phyloP scores from a whole-genome alignment of 2,797 vertebrate species.

The Falco cherrug region DNA sequence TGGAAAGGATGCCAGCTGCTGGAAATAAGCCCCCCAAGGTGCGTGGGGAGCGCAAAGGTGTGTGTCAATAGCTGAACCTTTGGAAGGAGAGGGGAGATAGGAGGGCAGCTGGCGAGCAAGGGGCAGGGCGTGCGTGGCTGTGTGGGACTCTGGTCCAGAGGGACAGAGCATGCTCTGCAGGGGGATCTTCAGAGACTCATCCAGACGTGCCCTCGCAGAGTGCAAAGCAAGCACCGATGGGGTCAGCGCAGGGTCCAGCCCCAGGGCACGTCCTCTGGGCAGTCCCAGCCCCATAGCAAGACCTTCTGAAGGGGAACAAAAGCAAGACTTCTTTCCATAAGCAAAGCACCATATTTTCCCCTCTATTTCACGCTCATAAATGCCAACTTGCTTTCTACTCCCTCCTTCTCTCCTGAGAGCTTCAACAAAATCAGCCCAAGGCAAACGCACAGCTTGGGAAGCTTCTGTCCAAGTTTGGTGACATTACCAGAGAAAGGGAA shows the following conservation, averaged over 20 bases:
- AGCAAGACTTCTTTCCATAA: background rate
- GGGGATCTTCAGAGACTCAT: background rate
- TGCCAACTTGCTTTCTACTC: background rate
- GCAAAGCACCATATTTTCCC: background rate
- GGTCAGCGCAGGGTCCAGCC: background rate
- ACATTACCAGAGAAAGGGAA: constrained; percentile 39
- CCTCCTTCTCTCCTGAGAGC: background rate
- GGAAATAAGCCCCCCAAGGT: constrained; percentile 35
- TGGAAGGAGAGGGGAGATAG: background rate
- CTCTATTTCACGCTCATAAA: background rate
- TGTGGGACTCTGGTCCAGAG: fast-evolving
- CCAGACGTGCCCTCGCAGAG: background rate
- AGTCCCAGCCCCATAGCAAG: fast-evolving
- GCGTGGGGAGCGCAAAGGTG: background rate
- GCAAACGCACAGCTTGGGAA: constrained; percentile 46
- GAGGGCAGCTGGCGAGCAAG: fast-evolving
- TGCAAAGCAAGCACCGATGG: fast-evolving
- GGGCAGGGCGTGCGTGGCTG: fast-evolving
- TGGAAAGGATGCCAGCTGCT: constrained; percentile 54
- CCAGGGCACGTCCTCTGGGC: background rate
- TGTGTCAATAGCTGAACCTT: background rate
- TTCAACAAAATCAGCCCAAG: constrained; percentile 42
- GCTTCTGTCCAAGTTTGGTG: constrained; percentile 57
- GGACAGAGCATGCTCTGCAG: background rate
- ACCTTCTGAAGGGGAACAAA: background rate